A percentile compares a stretch with the other conserved stretches of the same genome.
These are phyloP conservation scores for Harpagifer antarcticus DNA, from an alignment of 2,797 vertebrate species.

Conservation along the genomic window DNA sequence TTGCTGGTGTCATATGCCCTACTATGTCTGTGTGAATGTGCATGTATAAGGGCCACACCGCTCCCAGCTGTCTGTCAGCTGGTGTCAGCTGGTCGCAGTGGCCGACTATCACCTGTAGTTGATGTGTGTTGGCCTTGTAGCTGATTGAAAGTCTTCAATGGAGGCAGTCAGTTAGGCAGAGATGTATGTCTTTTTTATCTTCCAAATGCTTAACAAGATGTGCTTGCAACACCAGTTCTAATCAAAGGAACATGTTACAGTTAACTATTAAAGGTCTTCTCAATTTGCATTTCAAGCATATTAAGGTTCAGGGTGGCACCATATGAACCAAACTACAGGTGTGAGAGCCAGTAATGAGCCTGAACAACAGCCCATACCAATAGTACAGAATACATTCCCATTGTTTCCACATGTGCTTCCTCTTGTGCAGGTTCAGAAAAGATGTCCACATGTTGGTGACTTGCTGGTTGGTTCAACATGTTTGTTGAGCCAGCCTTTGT, in stretches of 20 bases:
- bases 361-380: no score
- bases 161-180: no score
- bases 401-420: background rate
- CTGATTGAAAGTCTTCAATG: no score
- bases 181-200: no score
- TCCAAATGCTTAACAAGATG: no score
- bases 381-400: background rate
- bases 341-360: background rate
- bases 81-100: slow-evolving; percentile 7
- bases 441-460: background rate
- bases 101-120: no score
- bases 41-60: background rate
- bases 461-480: background rate
- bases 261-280: background rate
- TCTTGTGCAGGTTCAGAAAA: background rate
- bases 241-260: background rate
- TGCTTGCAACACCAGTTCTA: background rate
- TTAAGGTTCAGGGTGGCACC: background rate
- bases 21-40: slow-evolving; percentile 29
- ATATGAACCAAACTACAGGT: no score
- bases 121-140: no score
- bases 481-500: slow-evolving; percentile 18
- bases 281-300: background rate
- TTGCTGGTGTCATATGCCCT: slow-evolving; percentile 44
- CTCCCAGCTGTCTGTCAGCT: background rate